Evolutionary conservation across 2,888 invertebrate species (phyloP), one percentile per base, ranked within the genome.

Genomic region (Gandaritis pyraliata): DNA sequence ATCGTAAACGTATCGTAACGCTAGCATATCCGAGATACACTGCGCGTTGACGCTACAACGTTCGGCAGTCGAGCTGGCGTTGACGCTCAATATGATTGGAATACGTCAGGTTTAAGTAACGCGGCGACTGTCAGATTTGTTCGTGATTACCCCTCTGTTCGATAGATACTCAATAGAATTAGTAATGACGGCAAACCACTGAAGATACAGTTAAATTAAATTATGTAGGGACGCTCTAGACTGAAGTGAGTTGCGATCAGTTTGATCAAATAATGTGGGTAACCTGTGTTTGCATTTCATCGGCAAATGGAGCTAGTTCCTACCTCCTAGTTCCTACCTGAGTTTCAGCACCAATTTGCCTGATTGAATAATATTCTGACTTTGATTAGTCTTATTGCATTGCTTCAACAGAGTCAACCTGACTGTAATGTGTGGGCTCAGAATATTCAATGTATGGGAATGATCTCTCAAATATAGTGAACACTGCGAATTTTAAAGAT

Each of bases 211-310:
- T 73, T 70, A 69, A 75, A 74, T 76, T 76, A 71, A 81, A 75
- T 78, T 77, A 78, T 81, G 76, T 72, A 43, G 16, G 8, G 16
- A 75, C 65, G 64, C 49, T 56, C 62, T 61, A 66, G 65, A 8
- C 41, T 23, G 7, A 6, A 67, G 68, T 66, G 73, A 78, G 66
- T 77, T 75, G 65, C 61, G 71, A 73, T 76, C 69, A 73, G 72
- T 77, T 72, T 71, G 73, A 76, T 76, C 76, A 73, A 75, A 78
- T n/a, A n/a, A n/a, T 76, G 77, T 77, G 75, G 64, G 75, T 66
- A 74, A 74, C 76, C 74, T 69, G 70, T 84, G 81, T 85, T 85
- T 81, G 81, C 78, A 68, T 81, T 85, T 81, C 80, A 84, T 85
- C 74, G 78, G 80, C 77, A 81, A 82, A 85, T 85, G 77, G 83